Base-by-base conservation (phyloP, 2,888 invertebrate genomes). In the Alsophila aescularia region DNA sequence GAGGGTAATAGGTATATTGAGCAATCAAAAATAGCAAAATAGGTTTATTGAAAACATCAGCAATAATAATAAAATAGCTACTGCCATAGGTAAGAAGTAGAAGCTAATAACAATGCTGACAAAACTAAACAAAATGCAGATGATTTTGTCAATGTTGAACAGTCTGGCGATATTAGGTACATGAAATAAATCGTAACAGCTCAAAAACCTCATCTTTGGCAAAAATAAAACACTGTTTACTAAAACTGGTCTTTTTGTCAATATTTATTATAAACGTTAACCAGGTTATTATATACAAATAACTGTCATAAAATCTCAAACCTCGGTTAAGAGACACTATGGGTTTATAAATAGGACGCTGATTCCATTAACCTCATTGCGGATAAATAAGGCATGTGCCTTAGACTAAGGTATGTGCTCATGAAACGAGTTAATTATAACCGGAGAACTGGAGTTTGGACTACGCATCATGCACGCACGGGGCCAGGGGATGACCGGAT, bases 371-470 rank as follows among this genome's bases (percentile, higher is more conserved):
- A 70, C 77, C 77, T 74, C 75, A 60, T 68, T 72, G 60, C 61
- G 62, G 54, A 61, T 71, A 65, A 66, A n/a, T n/a, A n/a, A n/a
- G n/a, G n/a, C n/a, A n/a, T n/a, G n/a, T n/a, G n/a, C n/a, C n/a
- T n/a, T n/a, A n/a, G n/a, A n/a, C n/a, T 69, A 66, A 63, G 60
- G 57, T 61, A 58, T 69, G 55, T 61, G 58, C 50, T 62, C 64
- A 64, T 69, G 64, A 63, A 67, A 66, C 58, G 66, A 69, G 75
- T 73, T 78, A 74, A 74, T 75, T 69, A 73, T 76, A 75, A 58
- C 65, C 68, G 75, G 68, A 77, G 42, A 47, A n/a, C 16, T 35
- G 37, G 48, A 73, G 39, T 54, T 34, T 36, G 34, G 48, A 73
- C 73, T 61, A 64, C 36, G 43, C 59, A 50, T 45, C 41, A 51